Conservation (phyloP, 1,140 invertebrate species). For the Drosophila elegans region DNA sequence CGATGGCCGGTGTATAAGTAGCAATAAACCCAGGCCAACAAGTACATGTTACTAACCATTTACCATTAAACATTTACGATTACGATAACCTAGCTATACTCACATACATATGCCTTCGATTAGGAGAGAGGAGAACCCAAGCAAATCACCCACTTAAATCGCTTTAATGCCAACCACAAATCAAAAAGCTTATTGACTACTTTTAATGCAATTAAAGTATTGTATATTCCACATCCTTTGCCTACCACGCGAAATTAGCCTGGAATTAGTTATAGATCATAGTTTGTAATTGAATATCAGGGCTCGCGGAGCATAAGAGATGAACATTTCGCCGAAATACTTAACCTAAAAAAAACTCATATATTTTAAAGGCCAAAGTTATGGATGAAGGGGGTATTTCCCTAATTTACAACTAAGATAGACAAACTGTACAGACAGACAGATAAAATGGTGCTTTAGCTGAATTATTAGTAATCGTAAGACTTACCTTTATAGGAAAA, state of each 20-base stretch:
- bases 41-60: conserved; percentile 62
- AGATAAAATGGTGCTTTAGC: conserved; percentile 84
- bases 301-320: conserved; percentile 3
- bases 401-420: conserved; percentile 66
- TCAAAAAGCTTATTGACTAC: conserved; percentile 76
- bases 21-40: conserved; percentile 53
- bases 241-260: conserved; percentile 20
- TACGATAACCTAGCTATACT: conserved; percentile 51
- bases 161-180: conserved; percentile 73
- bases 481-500: conserved; percentile 53
- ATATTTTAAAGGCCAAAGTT: conserved; percentile 49
- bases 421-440: conserved; percentile 68
- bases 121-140: conserved; percentile 32
- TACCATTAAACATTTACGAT: background rate
- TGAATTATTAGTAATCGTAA: conserved; percentile 82
- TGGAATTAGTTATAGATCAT: conserved; percentile 15
- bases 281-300: conserved; percentile 42
- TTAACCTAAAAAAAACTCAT: conserved; percentile 12
- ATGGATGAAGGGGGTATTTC: conserved; percentile 38
- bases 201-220: conserved; percentile 38
- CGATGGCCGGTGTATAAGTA: conserved; percentile 47
- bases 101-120: conserved; percentile 52
- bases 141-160: conserved; percentile 64
- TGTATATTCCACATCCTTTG: conserved; percentile 19
- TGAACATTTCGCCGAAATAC: background rate